Evolutionary conservation across 2,113 vertebrate species (phyloP), one percentile per base, ranked within the genome.

Genomic region (Crotophaga sulcirostris): DNA sequence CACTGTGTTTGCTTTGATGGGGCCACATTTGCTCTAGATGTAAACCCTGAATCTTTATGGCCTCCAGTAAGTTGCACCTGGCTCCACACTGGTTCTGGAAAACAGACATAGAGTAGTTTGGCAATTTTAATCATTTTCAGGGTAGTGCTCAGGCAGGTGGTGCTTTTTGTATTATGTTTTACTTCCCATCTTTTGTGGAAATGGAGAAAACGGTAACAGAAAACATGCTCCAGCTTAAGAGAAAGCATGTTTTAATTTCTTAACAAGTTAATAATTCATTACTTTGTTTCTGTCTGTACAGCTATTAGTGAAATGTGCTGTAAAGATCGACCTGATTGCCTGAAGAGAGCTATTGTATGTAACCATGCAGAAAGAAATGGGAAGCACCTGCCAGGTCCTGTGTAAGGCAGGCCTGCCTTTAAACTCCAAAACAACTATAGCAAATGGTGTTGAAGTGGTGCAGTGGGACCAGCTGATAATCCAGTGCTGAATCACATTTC

Each of bases 201-300:
- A 33, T 23, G 44, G 19, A 13, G 55, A 47, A 80, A 59, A 16
- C 0, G 11, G 24, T 29, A 38, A 3, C 20, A 28, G n/a, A 44
- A 72, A 84, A 29, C 54, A 2, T 5, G 2, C 0, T 38, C 40
- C 54, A 62, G 28, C 58, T 66, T 4, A 7, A 44, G 20, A 38
- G 67, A 72, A 55, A 60, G 23, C 28, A 29, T 47, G 8, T 6
- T 94, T 88, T 36, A 62, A 81, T 88, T 85, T 74, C 64, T 58
- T 34, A 10, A 3, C 23, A 1, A 44, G 87, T 96, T 93, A 94
- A 85, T 94, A 63, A 88, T 88, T 90, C 24, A 12, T 60, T 33
- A 38, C 26, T 74, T 15, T 9, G 19, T 73, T 72, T 60, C 60
- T 84, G 66, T 60, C 69, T 69, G 82, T 75, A 42, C 63, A 47